Evolutionary conservation across 2,797 vertebrate species (phyloP), one percentile per base, ranked within the genome.

Genomic region (Muraenolepis orangiensis): DNA sequence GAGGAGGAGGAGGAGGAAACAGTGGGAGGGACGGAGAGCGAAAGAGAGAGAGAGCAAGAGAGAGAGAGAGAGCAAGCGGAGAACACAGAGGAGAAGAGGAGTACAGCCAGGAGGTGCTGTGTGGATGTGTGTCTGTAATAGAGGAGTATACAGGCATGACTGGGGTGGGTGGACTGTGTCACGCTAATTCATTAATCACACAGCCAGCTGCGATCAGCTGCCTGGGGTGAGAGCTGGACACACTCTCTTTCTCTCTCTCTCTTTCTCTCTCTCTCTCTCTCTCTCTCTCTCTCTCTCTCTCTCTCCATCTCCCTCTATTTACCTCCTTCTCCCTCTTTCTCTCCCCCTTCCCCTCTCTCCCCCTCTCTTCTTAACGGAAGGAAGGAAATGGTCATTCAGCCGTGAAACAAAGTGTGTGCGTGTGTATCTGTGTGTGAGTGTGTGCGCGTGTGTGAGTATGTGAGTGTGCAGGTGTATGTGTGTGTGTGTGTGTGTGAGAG

Each of bases 131-230:
- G 73, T 67, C 80, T 73, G 72, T 78, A 82, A 83, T 82, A 81
- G 85, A 90, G 88, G 88, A 87, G 80, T 79, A 90, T 92, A 90
- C 86, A 86, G 69, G 85, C 70, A 82, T 51, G 84, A 85, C n/a
- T 75, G 88, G 71, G 46, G 78, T 76, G 36, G 75, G 82, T 81
- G 78, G 81, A 83, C 80, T 85, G 84, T 84, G 84, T 86, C 77
- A 81, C 81, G 74, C 82, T 91, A 90, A 94, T 92, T 87, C 92
- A 91, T 90, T 91, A 91, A 93, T 93, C 91, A 93, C 81, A 84
- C 82, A 81, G 82, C 92, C 89, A 90, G 87, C 91, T 85, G 42
- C n/a, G 42, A 46, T 46, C 42, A 18, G 42, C 14, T 46, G 42
- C 42, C 42, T 18, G 1, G 42, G 42, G 42, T 46, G 3, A 46